Percentiles rank a stretch among this genome's conserved stretches.
phyloP scores from a whole-genome alignment of 2,888 invertebrate genomes.

The Ochlodes sylvanus region DNA sequence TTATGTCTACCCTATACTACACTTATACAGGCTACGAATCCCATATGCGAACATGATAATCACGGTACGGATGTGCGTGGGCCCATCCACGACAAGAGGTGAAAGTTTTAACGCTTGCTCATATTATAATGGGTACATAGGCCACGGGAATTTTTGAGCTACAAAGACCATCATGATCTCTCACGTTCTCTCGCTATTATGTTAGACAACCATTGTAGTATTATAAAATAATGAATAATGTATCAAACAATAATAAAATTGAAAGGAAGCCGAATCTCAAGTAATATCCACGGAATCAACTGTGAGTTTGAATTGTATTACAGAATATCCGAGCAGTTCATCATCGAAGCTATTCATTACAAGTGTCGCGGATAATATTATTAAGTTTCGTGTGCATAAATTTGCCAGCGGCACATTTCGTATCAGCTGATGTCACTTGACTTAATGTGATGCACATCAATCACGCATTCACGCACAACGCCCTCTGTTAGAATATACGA shows the following conservation, averaged over 20 bases:
- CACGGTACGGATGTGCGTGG: slow-evolving; percentile 48
- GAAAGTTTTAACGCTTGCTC: slow-evolving; percentile 50
- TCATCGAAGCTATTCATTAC: too few species aligned
- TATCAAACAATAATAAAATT: too few species aligned
- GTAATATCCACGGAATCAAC: too few species aligned
- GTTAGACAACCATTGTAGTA: neutral
- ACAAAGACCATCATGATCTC: slow-evolving; percentile 29
- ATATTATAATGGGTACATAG: slow-evolving; percentile 41
- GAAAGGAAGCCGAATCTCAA: too few species aligned
- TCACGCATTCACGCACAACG: slow-evolving; percentile 48
- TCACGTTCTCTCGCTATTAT: slow-evolving; percentile 7
- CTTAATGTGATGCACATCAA: slow-evolving; percentile 38
- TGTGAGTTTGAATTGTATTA: too few species aligned
- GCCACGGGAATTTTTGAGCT: slow-evolving; percentile 39
- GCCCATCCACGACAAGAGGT: slow-evolving; percentile 48
- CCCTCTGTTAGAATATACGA: slow-evolving; percentile 57
- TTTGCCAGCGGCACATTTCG: slow-evolving; percentile 31
- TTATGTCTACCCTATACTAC: neutral
- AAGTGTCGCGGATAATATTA: too few species aligned
- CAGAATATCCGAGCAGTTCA: too few species aligned
- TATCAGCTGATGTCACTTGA: slow-evolving; percentile 35
- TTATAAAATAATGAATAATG: too few species aligned
- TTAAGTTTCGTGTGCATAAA: slow-evolving; percentile 18
- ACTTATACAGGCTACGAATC: slow-evolving; percentile 15
- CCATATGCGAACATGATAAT: slow-evolving; percentile 45